Conservation (phyloP, 2,797 vertebrate species). For the Neosilurus mollespiculum region DNA sequence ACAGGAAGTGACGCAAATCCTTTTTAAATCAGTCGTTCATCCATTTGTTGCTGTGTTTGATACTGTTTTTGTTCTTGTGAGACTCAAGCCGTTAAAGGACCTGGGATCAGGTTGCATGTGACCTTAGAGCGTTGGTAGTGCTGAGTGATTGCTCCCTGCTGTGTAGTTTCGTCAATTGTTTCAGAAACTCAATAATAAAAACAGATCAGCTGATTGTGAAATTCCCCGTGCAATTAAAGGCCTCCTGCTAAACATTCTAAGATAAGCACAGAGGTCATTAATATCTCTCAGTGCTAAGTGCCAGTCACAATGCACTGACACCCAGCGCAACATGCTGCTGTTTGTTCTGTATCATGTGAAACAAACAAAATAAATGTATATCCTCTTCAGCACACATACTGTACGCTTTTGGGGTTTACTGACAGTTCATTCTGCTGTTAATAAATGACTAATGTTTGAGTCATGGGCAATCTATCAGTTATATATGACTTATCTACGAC, state of each 20-base stretch:
- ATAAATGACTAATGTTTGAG: neutral
- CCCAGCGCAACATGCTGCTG: neutral
- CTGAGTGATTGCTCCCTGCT: constrained; percentile 10
- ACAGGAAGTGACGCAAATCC: constrained; percentile 6
- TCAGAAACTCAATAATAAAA: constrained; percentile 10
- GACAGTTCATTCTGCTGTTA: neutral
- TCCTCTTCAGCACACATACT: neutral
- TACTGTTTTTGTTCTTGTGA: neutral
- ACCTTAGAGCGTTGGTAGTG: neutral
- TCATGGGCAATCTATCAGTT: neutral
- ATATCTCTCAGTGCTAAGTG: constrained; percentile 26
- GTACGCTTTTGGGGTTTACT: neutral
- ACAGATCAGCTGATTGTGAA: constrained; percentile 14
- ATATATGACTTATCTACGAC: too few relatives aligned
- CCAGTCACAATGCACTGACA: neutral
- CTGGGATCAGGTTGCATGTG: constrained; percentile 10
- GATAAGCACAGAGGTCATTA: constrained; percentile 20
- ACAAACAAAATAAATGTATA: neutral
- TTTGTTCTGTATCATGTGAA: constrained; percentile 3
- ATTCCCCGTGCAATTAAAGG: constrained; percentile 14
- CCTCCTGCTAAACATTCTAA: constrained; percentile 31
- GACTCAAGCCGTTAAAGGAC: too few relatives aligned
- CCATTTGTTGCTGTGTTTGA: neutral
- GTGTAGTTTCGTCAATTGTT: constrained; percentile 1
- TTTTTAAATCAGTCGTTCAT: neutral